phyloP scores from a whole-genome alignment of 2,113 vertebrate genomes.

The Litocranius walleri region DNA sequence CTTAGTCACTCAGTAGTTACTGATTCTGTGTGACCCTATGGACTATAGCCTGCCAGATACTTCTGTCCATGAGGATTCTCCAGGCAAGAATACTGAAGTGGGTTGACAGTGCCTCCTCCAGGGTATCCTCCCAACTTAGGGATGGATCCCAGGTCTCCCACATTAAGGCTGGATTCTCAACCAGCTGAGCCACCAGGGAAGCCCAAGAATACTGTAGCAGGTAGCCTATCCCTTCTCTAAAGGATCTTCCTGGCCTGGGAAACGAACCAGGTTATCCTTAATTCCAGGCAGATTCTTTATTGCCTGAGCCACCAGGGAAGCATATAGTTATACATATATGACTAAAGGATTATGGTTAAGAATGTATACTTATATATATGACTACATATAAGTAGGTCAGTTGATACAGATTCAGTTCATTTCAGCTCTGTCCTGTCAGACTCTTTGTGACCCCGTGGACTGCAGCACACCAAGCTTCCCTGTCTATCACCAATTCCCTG shows the following conservation, averaged over 20 bases:
- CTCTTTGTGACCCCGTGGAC: not conserved
- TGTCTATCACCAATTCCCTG: not conserved
- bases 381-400: not conserved
- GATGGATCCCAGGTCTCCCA: not conserved
- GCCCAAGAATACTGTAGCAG: not conserved
- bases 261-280: not conserved
- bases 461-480: not conserved
- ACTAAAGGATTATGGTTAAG: not conserved
- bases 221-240: not conserved
- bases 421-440: not conserved
- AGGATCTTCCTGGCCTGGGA: not conserved
- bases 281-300: not conserved
- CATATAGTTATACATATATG: not conserved
- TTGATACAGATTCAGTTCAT: not conserved
- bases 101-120: not conserved
- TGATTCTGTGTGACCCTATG: not conserved
- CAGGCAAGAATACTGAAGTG: not conserved
- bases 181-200: not conserved
- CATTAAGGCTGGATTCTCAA: not conserved
- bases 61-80: not conserved
- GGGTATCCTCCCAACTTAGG: not conserved
- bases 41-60: not conserved
- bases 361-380: not conserved
- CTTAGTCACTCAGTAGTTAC: not conserved
- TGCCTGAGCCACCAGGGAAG: not conserved